These are phyloP conservation scores for Barnardius zonarius DNA, from an alignment of 2,113 vertebrate genomes.

Conservation along the genomic window DNA sequence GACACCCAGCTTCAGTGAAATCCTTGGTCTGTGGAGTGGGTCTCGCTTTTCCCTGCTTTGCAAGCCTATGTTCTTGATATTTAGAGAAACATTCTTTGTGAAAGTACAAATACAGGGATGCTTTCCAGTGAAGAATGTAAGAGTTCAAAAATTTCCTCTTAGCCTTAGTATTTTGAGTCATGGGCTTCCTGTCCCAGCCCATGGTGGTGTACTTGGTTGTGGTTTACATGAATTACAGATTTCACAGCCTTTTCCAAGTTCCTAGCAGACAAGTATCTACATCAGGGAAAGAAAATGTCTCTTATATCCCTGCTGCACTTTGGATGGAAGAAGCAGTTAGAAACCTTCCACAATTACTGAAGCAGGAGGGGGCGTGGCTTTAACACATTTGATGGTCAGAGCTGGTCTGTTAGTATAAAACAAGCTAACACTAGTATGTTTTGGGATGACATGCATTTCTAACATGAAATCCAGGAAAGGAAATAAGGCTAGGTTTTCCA, in stretches of 20 bases:
- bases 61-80: not conserved
- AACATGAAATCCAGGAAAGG: not conserved
- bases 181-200: not conserved
- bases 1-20: not conserved
- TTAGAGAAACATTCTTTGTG: not conserved
- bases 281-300: not conserved
- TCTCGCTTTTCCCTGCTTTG: not conserved
- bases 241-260: not conserved
- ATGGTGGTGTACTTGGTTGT: not conserved
- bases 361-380: not conserved
- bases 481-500: not conserved
- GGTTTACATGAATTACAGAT: not conserved
- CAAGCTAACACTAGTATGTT: not conserved
- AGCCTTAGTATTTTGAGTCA: not conserved
- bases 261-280: not conserved
- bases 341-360: not conserved
- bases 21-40: rapidly evolving
- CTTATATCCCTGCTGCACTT: not conserved
- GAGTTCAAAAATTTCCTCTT: not conserved
- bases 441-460: not conserved
- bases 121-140: not conserved
- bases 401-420: not conserved
- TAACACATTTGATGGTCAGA: not conserved
- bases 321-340: not conserved
- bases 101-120: not conserved